Evolutionary conservation across 2,888 invertebrate genomes (phyloP).

Genomic region (Syrphus vitripennis): DNA sequence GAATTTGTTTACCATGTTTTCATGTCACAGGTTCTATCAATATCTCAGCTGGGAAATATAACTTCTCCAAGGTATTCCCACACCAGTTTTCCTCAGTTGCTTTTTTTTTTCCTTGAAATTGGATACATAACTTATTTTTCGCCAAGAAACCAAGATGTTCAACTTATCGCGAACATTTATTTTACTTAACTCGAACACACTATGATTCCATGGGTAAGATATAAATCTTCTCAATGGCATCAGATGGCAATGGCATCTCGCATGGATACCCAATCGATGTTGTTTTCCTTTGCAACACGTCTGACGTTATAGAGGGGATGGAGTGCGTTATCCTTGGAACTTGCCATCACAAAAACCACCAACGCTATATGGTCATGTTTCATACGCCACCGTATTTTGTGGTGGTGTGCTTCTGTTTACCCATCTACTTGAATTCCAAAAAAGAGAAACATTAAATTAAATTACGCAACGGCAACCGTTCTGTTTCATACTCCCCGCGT

Average conservation of each 20-base stretch:
- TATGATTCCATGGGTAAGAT: slow-evolving; percentile 11
- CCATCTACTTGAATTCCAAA: slow-evolving; percentile 13
- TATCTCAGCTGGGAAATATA: not conserved
- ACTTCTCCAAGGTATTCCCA: not conserved
- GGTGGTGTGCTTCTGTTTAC: slow-evolving; percentile 27
- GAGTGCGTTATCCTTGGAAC: slow-evolving; percentile 16
- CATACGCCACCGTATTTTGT: not conserved
- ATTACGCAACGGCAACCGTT: slow-evolving; percentile 61
- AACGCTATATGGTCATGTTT: slow-evolving; percentile 51
- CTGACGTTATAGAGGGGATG: slow-evolving; percentile 2
- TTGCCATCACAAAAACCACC: slow-evolving; percentile 2
- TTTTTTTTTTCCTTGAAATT: not conserved
- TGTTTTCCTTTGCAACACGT: slow-evolving; percentile 44
- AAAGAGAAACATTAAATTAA: slow-evolving; percentile 47
- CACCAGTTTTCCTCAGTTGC: not conserved
- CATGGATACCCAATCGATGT: slow-evolving; percentile 52
- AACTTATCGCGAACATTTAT: slow-evolving; percentile 36
- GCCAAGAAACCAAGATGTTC: not conserved
- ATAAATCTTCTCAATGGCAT: slow-evolving; percentile 57
- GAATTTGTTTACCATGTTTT: no score
- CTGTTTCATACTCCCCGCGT: not conserved
- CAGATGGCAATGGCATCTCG: slow-evolving; percentile 59
- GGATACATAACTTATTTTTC: not conserved
- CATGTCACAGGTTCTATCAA: not conserved
- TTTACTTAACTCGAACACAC: slow-evolving; percentile 15